Percentiles rank a stretch among this genome's conserved stretches.
phyloP scores from a whole-genome alignment of 2,888 invertebrate species.

The Serripes groenlandicus region DNA sequence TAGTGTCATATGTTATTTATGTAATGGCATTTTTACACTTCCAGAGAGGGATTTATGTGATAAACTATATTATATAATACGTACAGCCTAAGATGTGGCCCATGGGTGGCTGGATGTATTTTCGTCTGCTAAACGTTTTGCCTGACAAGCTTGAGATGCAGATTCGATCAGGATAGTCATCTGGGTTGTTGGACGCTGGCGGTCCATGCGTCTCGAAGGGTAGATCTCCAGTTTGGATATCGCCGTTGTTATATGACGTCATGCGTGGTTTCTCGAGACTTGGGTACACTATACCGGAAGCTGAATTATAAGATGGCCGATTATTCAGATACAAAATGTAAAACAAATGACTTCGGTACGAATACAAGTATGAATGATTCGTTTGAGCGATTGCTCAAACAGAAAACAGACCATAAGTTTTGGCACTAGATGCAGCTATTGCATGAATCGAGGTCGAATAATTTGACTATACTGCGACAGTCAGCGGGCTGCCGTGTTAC shows the following conservation, averaged over 20 bases:
- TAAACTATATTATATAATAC: neutral
- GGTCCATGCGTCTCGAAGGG: constrained; percentile 46
- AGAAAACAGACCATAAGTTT: too few relatives aligned
- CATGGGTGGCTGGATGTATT: constrained; percentile 60
- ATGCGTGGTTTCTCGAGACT: constrained; percentile 54
- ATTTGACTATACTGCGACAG: too few relatives aligned
- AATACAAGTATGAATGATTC: too few relatives aligned
- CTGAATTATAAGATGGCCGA: constrained; percentile 9
- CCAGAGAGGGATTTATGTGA: too few relatives aligned
- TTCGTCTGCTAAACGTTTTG: constrained; percentile 65
- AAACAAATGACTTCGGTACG: too few relatives aligned
- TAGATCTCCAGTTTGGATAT: constrained; percentile 36
- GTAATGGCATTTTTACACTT: too few relatives aligned
- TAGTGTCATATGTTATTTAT: too few relatives aligned
- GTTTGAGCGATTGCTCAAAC: too few relatives aligned
- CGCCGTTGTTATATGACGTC: constrained; percentile 48
- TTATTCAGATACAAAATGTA: too few relatives aligned
- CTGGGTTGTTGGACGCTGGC: neutral
- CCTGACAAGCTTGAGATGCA: constrained; percentile 69
- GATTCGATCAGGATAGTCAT: constrained; percentile 35
- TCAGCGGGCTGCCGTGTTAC: too few relatives aligned
- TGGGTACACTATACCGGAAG: constrained; percentile 54
- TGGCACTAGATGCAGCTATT: too few relatives aligned
- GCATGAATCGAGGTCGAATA: too few relatives aligned
- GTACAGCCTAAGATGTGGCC: constrained; percentile 43